Evolutionary conservation across 2,113 vertebrate genomes (phyloP).

Genomic region (Xiphias gladius): DNA sequence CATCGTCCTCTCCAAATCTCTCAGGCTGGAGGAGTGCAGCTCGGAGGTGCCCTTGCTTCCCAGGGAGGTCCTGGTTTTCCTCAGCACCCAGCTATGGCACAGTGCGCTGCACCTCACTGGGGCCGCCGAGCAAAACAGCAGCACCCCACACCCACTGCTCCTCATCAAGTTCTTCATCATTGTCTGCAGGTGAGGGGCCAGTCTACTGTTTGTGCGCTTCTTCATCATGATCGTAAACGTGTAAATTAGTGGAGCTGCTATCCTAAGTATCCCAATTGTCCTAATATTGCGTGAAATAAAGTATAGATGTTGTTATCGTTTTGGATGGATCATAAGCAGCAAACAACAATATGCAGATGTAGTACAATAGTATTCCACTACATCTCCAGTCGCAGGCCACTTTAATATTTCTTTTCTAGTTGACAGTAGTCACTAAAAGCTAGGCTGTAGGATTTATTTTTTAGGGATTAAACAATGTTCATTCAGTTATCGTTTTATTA

Average conservation of each 20-base stretch:
- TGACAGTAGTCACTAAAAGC: neutral
- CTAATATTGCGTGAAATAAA: neutral
- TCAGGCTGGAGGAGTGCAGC: constrained; percentile 88
- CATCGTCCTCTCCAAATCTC: neutral
- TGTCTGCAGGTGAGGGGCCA: constrained; percentile 89
- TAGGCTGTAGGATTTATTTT: neutral
- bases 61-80: constrained; percentile 85
- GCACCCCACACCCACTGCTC: constrained; percentile 87
- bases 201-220: neutral
- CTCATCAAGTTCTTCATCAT: constrained; percentile 95
- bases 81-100: constrained; percentile 87
- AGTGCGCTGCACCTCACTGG: constrained; percentile 81
- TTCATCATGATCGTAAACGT: neutral
- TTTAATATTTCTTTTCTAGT: neutral
- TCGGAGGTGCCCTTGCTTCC: constrained; percentile 91
- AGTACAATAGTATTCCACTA: too few species aligned
- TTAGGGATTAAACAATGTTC: neutral
- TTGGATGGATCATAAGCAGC: too few species aligned
- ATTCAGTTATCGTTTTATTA: neutral
- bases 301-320: neutral
- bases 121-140: constrained; percentile 56
- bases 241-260: neutral
- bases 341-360: neutral
- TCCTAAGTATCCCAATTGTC: neutral
- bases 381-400: too few species aligned